A percentile compares a stretch with the other conserved stretches of the same genome.
phyloP scores from a whole-genome alignment of 2,113 vertebrate genomes.

The Dipodomys merriami region DNA sequence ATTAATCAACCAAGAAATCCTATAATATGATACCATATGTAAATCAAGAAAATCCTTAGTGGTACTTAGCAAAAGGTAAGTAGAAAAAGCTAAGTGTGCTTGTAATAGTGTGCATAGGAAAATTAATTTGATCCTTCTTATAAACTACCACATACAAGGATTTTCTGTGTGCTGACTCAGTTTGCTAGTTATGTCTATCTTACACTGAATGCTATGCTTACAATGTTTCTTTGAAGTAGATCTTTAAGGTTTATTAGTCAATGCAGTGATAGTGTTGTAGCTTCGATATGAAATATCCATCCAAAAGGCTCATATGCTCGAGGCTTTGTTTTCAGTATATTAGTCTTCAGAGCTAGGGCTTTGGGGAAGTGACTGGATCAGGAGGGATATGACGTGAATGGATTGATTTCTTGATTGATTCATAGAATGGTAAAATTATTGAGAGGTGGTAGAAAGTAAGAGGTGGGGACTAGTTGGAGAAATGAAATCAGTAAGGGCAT shows the following conservation, averaged over 20 bases:
- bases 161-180: not conserved
- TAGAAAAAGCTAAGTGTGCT: not conserved
- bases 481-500: too few relatives aligned
- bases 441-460: too few relatives aligned
- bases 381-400: not conserved
- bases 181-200: not conserved
- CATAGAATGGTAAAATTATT: not conserved
- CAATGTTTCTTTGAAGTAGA: not conserved
- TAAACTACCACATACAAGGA: not conserved
- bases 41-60: not conserved
- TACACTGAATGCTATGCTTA: not conserved
- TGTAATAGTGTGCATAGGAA: not conserved
- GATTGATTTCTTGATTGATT: not conserved
- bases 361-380: not conserved
- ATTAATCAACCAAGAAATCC: not conserved
- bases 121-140: not conserved
- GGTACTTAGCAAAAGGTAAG: not conserved
- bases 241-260: not conserved
- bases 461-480: not conserved
- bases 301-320: not conserved
- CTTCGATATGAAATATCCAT: not conserved
- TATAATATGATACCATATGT: not conserved
- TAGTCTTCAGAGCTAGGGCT: not conserved
- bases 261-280: not conserved
- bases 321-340: not conserved